Base-by-base conservation (phyloP, 2,797 vertebrate species). In the Benthosema pterotum region DNA sequence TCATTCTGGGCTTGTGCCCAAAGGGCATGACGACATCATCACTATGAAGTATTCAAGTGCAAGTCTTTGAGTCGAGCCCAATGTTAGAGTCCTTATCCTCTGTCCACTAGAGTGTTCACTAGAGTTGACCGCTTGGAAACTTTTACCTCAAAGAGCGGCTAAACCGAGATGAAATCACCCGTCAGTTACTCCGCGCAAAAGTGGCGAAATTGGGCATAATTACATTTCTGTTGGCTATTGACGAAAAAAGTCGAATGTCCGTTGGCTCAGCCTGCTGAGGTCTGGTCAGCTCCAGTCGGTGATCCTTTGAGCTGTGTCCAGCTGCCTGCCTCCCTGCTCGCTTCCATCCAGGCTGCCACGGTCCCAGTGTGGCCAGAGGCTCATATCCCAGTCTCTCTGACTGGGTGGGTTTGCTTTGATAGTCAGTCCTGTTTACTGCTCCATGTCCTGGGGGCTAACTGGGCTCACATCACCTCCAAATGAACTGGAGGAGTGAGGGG, bases 391-490 rank as follows among this genome's bases (percentile, higher is more conserved):
- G 85, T 86, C 88, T 84, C 60, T 87, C 80, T 87, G 80, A 84
- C 81, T 58, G 74, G 55, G 72, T 57, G 83, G 83, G 69, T 81
- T 82, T 81, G 79, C 92, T 92, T 93, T 92, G 91, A 92, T 91
- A 91, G 84, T 84, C 79, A 63, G 82, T 81, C 82, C 90, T 91
- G 92, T 92, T 92, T 92, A 91, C 87, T 56, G 60, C 84, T 83
- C 69, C 65, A 65, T 79, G 85, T 89, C 87, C 89, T 79, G 74
- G 79, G 85, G 87, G 87, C 58, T n/a, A 80, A 84, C 83, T 51
- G 73, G 56, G 74, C 91, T 90, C 87, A 80, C 84, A 91, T 91
- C 91, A 85, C 85, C 83, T 83, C 80, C 84, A 91, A 87, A 92
- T 90, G 82, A 91, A 91, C 87, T 85, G 84, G 84, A 88, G 67